Conservation (phyloP, 2,113 vertebrate genomes). For the Nyctibius bracteatus region DNA sequence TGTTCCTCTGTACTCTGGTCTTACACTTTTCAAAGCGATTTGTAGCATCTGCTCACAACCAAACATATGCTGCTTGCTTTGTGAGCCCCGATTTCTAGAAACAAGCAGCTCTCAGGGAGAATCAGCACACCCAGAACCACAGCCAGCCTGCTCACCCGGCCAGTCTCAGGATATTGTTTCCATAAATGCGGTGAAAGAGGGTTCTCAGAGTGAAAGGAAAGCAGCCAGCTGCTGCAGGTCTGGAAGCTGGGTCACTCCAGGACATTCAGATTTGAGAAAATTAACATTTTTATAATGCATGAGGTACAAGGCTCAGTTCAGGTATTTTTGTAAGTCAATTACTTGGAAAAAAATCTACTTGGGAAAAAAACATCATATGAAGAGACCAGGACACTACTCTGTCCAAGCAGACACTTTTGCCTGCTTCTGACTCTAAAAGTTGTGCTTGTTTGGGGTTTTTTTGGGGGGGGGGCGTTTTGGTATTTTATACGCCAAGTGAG, state of each 20-base stretch:
- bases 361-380: not conserved
- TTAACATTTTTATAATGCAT: not conserved
- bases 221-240: not conserved
- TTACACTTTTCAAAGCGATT: not conserved
- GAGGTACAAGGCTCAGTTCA: not conserved
- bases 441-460: rapidly evolving
- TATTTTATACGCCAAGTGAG: not conserved
- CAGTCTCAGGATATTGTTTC: not conserved
- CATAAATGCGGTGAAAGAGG: not conserved
- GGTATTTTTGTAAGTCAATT: not conserved
- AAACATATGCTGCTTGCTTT: not conserved
- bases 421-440: not conserved
- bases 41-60: not conserved
- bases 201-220: not conserved
- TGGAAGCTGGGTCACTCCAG: not conserved
- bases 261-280: not conserved
- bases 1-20: not conserved
- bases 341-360: not conserved
- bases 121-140: rapidly evolving
- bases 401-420: not conserved
- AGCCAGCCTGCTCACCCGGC: not conserved
- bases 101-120: not conserved
- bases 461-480: not conserved
- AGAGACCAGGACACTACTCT: not conserved
- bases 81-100: not conserved